A percentile compares a stretch with the other conserved stretches of the same genome.
Evolutionary conservation across 1,140 invertebrate genomes (phyloP).

Genomic region (Drosophila santomea): DNA sequence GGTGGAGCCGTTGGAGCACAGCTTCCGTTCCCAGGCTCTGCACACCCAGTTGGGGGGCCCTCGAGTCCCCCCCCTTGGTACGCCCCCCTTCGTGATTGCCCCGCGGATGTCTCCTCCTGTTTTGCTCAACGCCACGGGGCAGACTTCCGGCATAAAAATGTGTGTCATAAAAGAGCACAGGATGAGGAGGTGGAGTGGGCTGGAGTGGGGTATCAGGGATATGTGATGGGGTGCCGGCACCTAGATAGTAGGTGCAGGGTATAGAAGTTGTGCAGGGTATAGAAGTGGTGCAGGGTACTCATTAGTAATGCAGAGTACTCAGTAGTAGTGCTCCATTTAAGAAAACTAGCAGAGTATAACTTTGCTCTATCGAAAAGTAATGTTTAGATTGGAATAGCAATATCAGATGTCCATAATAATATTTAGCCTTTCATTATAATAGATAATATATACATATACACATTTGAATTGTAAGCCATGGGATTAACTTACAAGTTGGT

Average conservation of each 20-base stretch:
- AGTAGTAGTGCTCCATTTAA: no score
- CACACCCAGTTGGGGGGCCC: conserved; percentile 27
- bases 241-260: neutral
- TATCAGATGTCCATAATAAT: no score
- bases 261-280: neutral
- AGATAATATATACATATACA: no score
- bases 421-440: no score
- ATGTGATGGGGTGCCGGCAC: conserved; percentile 4
- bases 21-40: conserved; percentile 74
- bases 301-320: no score
- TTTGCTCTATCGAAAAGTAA: no score
- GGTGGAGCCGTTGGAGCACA: conserved; percentile 27
- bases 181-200: neutral
- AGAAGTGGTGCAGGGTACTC: no score
- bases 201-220: neutral
- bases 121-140: conserved; percentile 59
- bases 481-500: no score
- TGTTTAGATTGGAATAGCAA: no score
- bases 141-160: conserved; percentile 72
- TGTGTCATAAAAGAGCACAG: conserved; percentile 65
- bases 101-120: conserved; percentile 6
- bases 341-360: no score
- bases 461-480: no score
- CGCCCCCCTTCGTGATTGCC: neutral
- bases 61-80: neutral